Evolutionary conservation across 2,113 vertebrate genomes (phyloP), one percentile per base, ranked within the genome.

Genomic region (Tyto alba): DNA sequence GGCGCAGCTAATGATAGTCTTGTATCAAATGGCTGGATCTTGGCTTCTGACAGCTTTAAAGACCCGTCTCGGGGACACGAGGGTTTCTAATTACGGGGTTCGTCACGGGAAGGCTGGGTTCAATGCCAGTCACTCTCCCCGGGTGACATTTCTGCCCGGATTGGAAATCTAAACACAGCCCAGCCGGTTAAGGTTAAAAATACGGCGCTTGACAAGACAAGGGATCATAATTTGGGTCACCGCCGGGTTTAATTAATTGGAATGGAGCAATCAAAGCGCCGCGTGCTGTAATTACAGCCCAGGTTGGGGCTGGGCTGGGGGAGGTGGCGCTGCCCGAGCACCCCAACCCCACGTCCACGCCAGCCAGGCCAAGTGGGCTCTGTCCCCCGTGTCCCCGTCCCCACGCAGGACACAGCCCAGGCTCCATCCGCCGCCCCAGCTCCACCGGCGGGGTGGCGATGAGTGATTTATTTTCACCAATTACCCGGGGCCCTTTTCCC

Each of bases 241-340:
- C 81, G 95, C 96, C 93, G 97, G 96, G 97, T 98, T 98, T 98
- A 98, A 98, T 98, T 98, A 98, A 98, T 98, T 98, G 98, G 98
- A 97, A 98, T 93, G 96, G 86, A 96, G 97, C 98, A 97, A 98
- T 98, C 97, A 98, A 98, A 97, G 89, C 96, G 45, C 96, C 7
- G 95, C 25, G 76, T 93, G 98, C 90, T 73, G 95, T 98, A 98
- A 98, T 98, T 98, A 98, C 97, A 97, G 96, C 91, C 96, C 56
- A 53, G 97, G 94, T 66, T 78, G 93, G 95, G 95, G 97, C 85
- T 93, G 95, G 94, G 45, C 74, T 48, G 40, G 62, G 92, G 85
- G 76, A 64, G 30, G 59, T 0, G 23, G 43, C 18, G 18, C 13
- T 88, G 88, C 80, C 89, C 23, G 53, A 95, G 89, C n/a, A n/a